These are phyloP conservation scores for Myopa tessellatipennis DNA, from an alignment of 2,888 invertebrate genomes.

Conservation along the genomic window DNA sequence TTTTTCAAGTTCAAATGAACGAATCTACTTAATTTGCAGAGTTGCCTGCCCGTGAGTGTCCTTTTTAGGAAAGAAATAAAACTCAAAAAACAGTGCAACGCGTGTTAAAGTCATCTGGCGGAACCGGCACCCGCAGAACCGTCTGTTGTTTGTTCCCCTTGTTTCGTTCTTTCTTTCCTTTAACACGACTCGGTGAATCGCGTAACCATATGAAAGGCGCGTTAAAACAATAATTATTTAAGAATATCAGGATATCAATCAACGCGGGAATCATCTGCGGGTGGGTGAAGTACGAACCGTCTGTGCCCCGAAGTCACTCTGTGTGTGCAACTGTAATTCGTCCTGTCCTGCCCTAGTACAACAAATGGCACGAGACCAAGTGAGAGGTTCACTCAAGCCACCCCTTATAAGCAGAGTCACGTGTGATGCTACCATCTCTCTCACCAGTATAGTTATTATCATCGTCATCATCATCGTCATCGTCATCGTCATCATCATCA, in stretches of 20 bases:
- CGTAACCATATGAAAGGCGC: conserved; percentile 11
- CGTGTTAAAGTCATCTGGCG: not conserved
- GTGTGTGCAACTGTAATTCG: not conserved
- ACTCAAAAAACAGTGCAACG: not conserved
- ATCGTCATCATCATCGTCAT: not conserved
- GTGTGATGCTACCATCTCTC: not conserved
- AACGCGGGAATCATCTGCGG: not conserved
- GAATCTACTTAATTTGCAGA: too few relatives aligned
- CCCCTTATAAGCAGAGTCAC: not conserved
- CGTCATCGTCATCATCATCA: not conserved
- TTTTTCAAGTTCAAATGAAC: too few relatives aligned
- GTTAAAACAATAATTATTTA: conserved; percentile 8
- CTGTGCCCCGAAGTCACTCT: conserved; percentile 1
- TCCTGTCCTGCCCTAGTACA: not conserved
- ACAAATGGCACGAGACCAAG: conserved; percentile 12
- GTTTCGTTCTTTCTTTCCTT: not conserved
- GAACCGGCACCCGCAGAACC: not conserved
- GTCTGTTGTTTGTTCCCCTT: not conserved
- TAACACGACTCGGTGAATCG: not conserved
- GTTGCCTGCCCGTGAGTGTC: too few relatives aligned
- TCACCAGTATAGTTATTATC: too few relatives aligned
- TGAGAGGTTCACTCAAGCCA: not conserved
- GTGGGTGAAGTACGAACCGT: not conserved
- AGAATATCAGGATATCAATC: conserved; percentile 20
- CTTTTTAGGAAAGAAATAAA: not conserved